Evolutionary conservation across 2,888 invertebrate genomes (phyloP), one percentile per base, ranked within the genome.

Genomic region (Sturmia bella): DNA sequence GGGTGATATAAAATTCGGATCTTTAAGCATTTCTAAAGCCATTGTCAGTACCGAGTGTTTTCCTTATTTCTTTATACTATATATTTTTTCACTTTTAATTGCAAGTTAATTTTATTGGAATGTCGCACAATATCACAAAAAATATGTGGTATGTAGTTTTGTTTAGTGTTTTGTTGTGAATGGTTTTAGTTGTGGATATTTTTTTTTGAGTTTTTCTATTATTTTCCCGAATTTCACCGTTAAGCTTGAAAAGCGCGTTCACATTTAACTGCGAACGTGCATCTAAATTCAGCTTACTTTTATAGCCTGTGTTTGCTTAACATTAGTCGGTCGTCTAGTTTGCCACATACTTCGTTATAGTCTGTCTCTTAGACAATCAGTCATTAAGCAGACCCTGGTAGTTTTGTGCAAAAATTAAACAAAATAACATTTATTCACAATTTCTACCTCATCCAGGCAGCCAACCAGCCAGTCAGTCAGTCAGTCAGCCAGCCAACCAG

Each of bases 1-100:
- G 24, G 95, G 93, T 50, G 94, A 89, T 73, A 90, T 86, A 63
- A 90, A 59, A 37, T 87, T 84, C n/a, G 89, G 88, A 79, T 91
- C 91, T 84, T 88, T 89, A 61, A 90, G 85, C 83, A 89, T 86
- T 85, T 91, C 91, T 85, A 90, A 76, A 84, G 87, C 83, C 87
- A 88, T 88, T 79, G 72, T 70, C 32, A 11, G 11, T 50, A 12
- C 19, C 17, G 5, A 13, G 15, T 32, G 27, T 27, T 13, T 52
- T 59, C 61, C 45, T 76, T 57, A 1, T 7, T 7, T 9, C 6
- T 9, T 7, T 27, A n/a, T n/a, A n/a, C n/a, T n/a, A n/a, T n/a
- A n/a, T n/a, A n/a, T n/a, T n/a, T n/a, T n/a, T n/a, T n/a, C n/a
- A 6, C 32, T 32, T 32, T 32, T 7, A 32, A 32, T 32, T 32